Percentiles rank a stretch among this genome's conserved stretches.
phyloP scores from a whole-genome alignment of 1,140 invertebrate species.

The Drosophila subobscura region DNA sequence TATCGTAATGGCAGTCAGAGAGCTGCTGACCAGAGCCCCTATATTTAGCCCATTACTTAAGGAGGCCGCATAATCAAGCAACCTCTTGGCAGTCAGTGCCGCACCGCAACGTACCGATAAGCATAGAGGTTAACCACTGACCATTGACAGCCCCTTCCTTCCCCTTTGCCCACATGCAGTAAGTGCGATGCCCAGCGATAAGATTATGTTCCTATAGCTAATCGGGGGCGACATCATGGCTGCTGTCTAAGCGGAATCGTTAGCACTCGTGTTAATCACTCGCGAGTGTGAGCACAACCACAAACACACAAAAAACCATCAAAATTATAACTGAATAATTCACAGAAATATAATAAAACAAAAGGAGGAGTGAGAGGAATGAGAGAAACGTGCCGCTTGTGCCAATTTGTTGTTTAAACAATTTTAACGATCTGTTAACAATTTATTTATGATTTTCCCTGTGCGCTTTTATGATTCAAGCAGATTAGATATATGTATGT shows the following conservation, averaged over 20 bases:
- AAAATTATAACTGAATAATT: constrained; percentile 7
- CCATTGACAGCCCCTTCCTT: constrained; percentile 39
- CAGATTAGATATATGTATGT: constrained; percentile 30
- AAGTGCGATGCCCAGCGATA: constrained; percentile 8
- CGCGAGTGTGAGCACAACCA: constrained; percentile 5
- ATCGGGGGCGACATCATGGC: constrained; percentile 37
- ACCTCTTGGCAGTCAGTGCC: constrained; percentile 21
- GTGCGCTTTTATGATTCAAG: constrained; percentile 16
- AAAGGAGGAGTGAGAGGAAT: not conserved
- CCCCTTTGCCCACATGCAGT: not conserved
- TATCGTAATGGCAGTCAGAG: constrained; percentile 21
- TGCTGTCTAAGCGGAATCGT: constrained; percentile 16
- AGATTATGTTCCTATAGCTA: constrained; percentile 31
- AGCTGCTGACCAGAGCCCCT: constrained; percentile 41
- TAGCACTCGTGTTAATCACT: constrained; percentile 32
- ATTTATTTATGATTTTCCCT: constrained; percentile 17
- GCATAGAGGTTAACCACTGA: constrained; percentile 37
- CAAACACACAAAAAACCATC: constrained; percentile 17
- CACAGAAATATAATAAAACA: not conserved
- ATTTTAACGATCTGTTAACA: constrained; percentile 33
- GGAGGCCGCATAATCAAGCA: constrained; percentile 40
- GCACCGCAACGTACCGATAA: constrained; percentile 18
- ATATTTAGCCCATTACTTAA: constrained; percentile 54
- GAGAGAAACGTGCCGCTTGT: constrained; percentile 32
- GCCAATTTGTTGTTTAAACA: constrained; percentile 11